Evolutionary conservation across 2,888 invertebrate species (phyloP).

Genomic region (Pandemis cinnamomeana): DNA sequence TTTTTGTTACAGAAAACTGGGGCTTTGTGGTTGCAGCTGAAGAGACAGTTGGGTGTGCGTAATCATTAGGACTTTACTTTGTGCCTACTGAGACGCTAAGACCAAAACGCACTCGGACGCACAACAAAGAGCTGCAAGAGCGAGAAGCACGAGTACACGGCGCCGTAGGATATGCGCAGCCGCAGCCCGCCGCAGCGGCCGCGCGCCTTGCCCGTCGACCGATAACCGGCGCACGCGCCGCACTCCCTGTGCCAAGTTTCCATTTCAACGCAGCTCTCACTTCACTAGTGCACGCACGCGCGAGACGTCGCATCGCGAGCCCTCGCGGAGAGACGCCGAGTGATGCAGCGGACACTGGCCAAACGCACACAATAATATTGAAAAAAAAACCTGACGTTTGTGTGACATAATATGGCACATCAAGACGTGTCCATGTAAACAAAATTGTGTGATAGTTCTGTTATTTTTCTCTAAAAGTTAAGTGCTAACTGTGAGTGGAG

Average conservation of each 20-base stretch:
- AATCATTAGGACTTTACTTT: constrained; percentile 33
- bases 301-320: constrained; percentile 55
- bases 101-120: constrained; percentile 15
- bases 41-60: constrained; percentile 29
- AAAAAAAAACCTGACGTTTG: constrained; percentile 62
- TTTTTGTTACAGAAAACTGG: constrained; percentile 35
- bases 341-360: constrained; percentile 51
- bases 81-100: constrained; percentile 30
- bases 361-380: constrained; percentile 50
- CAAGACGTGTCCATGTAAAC: constrained; percentile 58
- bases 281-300: constrained; percentile 70
- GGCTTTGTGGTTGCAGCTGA: constrained; percentile 7
- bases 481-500: constrained; percentile 56
- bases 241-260: constrained; percentile 71
- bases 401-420: constrained; percentile 60
- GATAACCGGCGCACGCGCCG: constrained; percentile 65
- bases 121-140: constrained; percentile 28
- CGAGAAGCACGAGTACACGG: constrained; percentile 1
- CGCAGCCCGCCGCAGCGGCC: constrained; percentile 50
- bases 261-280: constrained; percentile 66
- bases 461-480: constrained; percentile 51
- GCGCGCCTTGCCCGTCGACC: constrained; percentile 53
- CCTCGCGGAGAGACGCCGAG: constrained; percentile 61
- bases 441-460: constrained; percentile 56
- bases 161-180: constrained; percentile 59